Conservation (phyloP, 2,888 invertebrate genomes). For the Lithophane leautieri region DNA sequence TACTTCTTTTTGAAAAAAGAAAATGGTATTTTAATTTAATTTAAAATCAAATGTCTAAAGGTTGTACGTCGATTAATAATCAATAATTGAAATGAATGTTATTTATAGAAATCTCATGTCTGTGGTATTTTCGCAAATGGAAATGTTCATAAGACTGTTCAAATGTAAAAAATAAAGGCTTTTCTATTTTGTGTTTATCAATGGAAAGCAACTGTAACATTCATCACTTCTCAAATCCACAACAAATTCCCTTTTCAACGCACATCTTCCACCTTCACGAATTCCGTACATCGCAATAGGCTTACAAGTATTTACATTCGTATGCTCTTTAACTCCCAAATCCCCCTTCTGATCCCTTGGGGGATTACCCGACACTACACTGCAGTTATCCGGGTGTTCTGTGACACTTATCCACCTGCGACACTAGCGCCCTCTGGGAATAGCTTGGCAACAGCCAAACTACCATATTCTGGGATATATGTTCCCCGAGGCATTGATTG, state of each 20-base stretch:
- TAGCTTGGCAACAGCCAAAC: constrained; percentile 23
- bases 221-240: not conserved
- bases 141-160: not conserved
- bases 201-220: not conserved
- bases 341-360: not conserved
- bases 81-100: not conserved
- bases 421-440: constrained; percentile 24
- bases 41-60: too few relatives aligned
- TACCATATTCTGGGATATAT: constrained; percentile 2
- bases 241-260: constrained; percentile 23
- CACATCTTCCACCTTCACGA: constrained; percentile 8
- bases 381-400: constrained; percentile 30
- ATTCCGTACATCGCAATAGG: constrained; percentile 10
- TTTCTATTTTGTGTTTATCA: not conserved
- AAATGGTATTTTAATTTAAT: too few relatives aligned
- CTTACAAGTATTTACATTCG: constrained; percentile 35
- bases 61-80: not conserved
- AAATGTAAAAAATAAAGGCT: too few relatives aligned
- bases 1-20: too few relatives aligned
- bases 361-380: constrained; percentile 32
- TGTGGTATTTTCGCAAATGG: not conserved
- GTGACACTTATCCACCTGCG: constrained; percentile 41
- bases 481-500: constrained; percentile 16
- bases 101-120: not conserved
- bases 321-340: constrained; percentile 42